Evolutionary conservation across 1,140 invertebrate genomes (phyloP), one percentile per base, ranked within the genome.

Genomic region (Neoseiulus cucumeris): DNA sequence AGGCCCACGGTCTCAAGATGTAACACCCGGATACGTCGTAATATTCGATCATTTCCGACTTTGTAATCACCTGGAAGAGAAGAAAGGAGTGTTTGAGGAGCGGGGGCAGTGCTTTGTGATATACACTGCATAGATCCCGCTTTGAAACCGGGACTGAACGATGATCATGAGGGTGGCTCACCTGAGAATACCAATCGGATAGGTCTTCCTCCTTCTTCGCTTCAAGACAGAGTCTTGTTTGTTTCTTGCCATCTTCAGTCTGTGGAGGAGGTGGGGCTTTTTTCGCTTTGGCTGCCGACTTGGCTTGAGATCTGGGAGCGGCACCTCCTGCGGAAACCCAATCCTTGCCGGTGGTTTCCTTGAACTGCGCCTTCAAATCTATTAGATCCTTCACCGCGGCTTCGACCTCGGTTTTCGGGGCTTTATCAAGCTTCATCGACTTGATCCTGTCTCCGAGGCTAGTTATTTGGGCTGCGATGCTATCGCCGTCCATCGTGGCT

Each of bases 1-100:
- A 98, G 39, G 93, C 85, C 92, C 93, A 97, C 1, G 93, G 94
- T 39, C 94, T 83, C 22, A 98, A 80, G 70, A 98, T 93, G 74
- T 99, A 99, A 78, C 96, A 99, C 0, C 95, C 95, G 64, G 91
- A 96, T 6, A 99, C 90, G 75, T 99, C 94, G 73, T 98, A 98
- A 76, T 99, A 99, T 75, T 99, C 95, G 42, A 99, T 98, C 83
- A 99, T 83, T 79, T 97, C 91, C 66, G 91, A 86, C 79, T 99
- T 98, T 0, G 90, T 95, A 65, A 99, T 91, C 1, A 97, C 88
- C 78, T 81, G 68, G 30, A 66, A 64, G 66, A 42, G 28, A 51
- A 12, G 45, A 44, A 6, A 67, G 14, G 42, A 47, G 28, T 42
- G 68, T n/a, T n/a, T n/a, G n/a, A n/a, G n/a, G n/a, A n/a, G n/a